phyloP scores from a whole-genome alignment of 2,797 vertebrate genomes.

The Tamandua tetradactyla region DNA sequence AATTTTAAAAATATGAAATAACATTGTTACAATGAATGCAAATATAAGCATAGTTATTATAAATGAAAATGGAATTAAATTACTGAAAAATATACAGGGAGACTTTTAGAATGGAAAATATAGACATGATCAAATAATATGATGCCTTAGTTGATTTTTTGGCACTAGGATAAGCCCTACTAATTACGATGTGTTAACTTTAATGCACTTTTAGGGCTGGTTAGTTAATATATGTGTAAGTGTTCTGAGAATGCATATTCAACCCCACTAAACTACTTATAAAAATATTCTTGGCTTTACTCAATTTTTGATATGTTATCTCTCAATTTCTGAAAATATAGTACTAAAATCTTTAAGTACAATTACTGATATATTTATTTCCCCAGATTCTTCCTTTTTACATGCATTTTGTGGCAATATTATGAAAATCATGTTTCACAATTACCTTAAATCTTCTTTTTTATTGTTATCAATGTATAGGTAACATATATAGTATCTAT shows the following conservation, averaged over 20 bases:
- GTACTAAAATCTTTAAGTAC: neutral
- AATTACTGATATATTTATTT: neutral
- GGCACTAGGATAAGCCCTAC: neutral
- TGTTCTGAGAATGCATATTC: neutral
- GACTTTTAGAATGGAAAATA: neutral
- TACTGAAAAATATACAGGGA: no score
- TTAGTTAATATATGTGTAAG: neutral
- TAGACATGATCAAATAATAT: neutral
- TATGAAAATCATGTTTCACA: neutral
- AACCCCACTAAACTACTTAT: neutral
- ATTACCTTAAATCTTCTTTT: neutral
- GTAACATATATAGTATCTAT: neutral
- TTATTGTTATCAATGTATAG: neutral
- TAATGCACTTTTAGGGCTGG: neutral
- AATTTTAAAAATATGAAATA: neutral
- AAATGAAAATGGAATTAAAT: neutral
- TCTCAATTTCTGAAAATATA: neutral
- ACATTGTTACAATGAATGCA: neutral
- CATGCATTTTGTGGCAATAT: neutral
- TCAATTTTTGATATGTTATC: neutral
- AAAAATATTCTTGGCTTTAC: neutral
- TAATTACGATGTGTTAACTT: neutral
- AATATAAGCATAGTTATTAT: neutral
- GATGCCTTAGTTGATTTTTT: neutral
- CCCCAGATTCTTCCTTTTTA: neutral